Base-by-base conservation (phyloP, 1,140 invertebrate species). In the Drusus annulatus region DNA sequence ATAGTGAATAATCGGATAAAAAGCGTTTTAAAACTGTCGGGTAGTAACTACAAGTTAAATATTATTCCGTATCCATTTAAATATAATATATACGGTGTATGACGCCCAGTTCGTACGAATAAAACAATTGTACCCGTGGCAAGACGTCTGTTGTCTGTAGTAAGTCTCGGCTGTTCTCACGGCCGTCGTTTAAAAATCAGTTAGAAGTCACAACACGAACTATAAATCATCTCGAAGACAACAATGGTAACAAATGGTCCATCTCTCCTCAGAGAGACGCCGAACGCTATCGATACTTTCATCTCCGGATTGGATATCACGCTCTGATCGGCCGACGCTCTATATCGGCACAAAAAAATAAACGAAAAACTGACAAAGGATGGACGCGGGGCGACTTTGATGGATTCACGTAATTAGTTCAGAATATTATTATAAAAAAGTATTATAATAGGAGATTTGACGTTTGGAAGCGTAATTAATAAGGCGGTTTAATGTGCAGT, bases 221-320 rank as follows among this genome's bases (percentile, higher is more conserved):
- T 51, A 82, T 82, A 82, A 82, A 82, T 82, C 80, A 82, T 65
- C 69, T 51, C 65, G 21, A 25, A 75, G 54, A 54, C 68, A 52
- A 65, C 76, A 68, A 71, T 71, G 23, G 58, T 81, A 76, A 81
- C 69, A 79, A 76, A 79, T 75, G 76, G 76, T 58, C 62, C 51
- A 63, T 69, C 75, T 79, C 80, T 58, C 52, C 78, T 76, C 62
- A 73, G 60, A 76, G 75, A 79, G 71, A 71, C 73, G 80, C 80
- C 77, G 80, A 13, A 5, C 56, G 17, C 52, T 82, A 82, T 82
- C 80, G 77, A 75, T 63, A 79, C 80, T 82, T 82, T 82, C 80
- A 82, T 82, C 80, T 82, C 25, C 17, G 69, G 76, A 82, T 81
- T 76, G 68, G 73, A 82, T 50, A 82, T 82, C 80, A 82, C 80